Evolutionary conservation across 2,113 vertebrate species (phyloP).

Genomic region (Telmatochromis sp.): DNA sequence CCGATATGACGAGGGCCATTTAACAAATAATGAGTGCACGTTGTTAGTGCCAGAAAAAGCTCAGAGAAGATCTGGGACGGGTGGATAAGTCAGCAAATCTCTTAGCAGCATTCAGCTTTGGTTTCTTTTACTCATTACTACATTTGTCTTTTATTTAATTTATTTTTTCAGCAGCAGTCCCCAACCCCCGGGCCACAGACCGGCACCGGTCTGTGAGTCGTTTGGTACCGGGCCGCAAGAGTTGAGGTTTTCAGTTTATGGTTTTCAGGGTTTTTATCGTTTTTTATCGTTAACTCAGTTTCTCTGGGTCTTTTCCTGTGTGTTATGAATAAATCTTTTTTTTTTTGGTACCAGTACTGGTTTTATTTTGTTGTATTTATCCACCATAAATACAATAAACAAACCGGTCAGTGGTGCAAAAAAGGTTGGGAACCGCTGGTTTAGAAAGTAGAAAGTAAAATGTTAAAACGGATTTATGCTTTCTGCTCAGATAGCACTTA

Average conservation of each 20-base stretch:
- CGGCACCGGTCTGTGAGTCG: fast-evolving
- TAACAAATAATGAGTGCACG: neutral
- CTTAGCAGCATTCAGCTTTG: neutral
- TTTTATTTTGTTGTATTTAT: neutral
- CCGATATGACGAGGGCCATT: neutral
- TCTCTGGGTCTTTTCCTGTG: neutral
- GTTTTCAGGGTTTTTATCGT: neutral
- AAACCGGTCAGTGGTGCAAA: neutral
- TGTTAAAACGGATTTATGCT: neutral
- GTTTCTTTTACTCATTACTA: neutral
- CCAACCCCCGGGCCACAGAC: neutral
- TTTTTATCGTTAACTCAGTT: neutral
- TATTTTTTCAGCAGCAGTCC: neutral
- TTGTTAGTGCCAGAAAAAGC: neutral
- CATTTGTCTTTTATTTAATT: neutral
- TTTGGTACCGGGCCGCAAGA: fast-evolving
- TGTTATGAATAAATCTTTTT: neutral
- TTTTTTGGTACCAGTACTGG: neutral
- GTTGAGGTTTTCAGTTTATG: neutral
- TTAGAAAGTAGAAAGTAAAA: neutral
- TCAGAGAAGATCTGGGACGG: neutral
- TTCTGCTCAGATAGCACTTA: neutral
- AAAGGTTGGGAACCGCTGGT: neutral
- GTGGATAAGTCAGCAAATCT: neutral
- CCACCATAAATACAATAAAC: neutral